A percentile compares a stretch with the other conserved stretches of the same genome.
These are phyloP conservation scores for Sula dactylatra DNA, from an alignment of 2,113 vertebrate genomes.

Conservation along the genomic window DNA sequence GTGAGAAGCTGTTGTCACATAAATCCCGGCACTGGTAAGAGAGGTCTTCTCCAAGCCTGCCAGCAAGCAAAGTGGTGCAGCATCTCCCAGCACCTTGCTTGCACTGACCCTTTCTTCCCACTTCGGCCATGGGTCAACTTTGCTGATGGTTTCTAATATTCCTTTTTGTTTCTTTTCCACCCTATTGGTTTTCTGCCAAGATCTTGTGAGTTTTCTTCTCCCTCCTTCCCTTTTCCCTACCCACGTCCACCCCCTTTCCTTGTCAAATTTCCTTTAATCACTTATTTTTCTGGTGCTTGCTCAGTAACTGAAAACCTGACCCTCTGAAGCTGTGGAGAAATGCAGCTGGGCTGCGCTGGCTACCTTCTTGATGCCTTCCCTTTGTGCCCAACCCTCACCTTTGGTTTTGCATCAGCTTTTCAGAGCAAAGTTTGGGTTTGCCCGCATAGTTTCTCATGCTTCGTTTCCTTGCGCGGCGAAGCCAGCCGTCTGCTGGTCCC, in stretches of 20 bases:
- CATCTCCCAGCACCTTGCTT: not conserved
- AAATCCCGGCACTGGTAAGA: not conserved
- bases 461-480: not conserved
- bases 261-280: constrained; percentile 20
- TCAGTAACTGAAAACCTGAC: not conserved
- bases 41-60: not conserved
- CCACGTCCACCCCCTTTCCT: not conserved
- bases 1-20: not conserved
- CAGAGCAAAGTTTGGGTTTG: not conserved
- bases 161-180: not conserved
- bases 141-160: not conserved
- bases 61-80: not conserved
- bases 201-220: not conserved
- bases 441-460: not conserved
- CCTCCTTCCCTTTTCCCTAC: not conserved
- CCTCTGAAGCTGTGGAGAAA: not conserved
- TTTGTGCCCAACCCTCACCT: not conserved
- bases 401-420: not conserved
- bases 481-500: not conserved
- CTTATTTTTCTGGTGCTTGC: constrained; percentile 21
- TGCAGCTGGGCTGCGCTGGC: not conserved
- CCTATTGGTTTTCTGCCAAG: not conserved
- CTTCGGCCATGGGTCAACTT: not conserved
- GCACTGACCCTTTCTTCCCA: not conserved
- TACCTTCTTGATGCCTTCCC: not conserved